Base-by-base conservation (phyloP, 1,140 invertebrate species). In the Drosophila nannoptera region DNA sequence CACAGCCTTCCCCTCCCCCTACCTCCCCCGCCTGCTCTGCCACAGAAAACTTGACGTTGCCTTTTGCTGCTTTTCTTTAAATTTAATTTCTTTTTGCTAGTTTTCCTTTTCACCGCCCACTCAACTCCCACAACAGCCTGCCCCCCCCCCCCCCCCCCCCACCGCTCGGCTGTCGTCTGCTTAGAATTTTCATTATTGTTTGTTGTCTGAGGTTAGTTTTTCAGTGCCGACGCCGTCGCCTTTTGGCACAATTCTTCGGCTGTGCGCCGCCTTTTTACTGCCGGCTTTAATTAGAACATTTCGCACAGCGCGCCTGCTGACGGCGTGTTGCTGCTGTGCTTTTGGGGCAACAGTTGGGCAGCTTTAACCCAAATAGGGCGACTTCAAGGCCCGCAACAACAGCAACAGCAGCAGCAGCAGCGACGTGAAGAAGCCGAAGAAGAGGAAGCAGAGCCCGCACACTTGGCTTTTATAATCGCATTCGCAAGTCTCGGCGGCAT, bases 111-210 rank as follows among this genome's bases (percentile, higher is more conserved):
- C n/a, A 6, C 12, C 5, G 9, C 7, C 12, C 22, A 12, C 40
- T 42, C 40, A 22, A 5, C 38, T 6, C 7, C 7, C 8, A 14
- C 2, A n/a, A n/a, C n/a, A n/a, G n/a, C 4, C 11, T 43, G 7
- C 3, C n/a, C 6, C 33, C 11, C 0, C 6, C 3, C n/a, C 22
- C 11, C 31, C n/a, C 16, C 12, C 0, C 12, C 2, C 16, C 31
- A 9, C 7, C 42, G 7, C 35, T 31, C 16, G 40, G 56, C 36
- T 31, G 43, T 35, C 31, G 46, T 55, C 56, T 84, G 81, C 80
- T 86, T 86, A 84, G 80, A 83, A 86, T 86, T 86, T 83, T 86
- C 80, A 77, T 80, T 84, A 84, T 84, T 86, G 81, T 86, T 84
- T 84, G 80, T 84, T 84, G 80, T 84, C 80, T 84, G 81, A 84